Evolutionary conservation across 2,888 invertebrate species (phyloP).

Genomic region (Cheilosia pagana): DNA sequence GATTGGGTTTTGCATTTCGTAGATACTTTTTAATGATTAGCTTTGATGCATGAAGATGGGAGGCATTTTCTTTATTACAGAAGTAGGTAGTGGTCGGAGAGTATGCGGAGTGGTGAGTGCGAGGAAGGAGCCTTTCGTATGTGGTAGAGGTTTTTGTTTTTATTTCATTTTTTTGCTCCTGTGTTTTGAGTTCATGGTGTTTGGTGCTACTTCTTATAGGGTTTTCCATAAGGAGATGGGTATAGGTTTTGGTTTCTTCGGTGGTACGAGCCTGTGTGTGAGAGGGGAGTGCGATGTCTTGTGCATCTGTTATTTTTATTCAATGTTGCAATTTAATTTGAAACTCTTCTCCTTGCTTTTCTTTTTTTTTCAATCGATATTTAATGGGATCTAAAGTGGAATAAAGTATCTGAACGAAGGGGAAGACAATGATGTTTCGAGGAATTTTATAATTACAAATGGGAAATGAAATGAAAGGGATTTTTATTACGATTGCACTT

Average conservation of each 20-base stretch:
- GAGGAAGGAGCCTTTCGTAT: constrained; percentile 31
- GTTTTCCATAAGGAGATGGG: not conserved
- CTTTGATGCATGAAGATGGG: constrained; percentile 74
- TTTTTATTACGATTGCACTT: constrained; percentile 14
- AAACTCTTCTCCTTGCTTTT: not conserved
- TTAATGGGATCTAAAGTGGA: constrained; percentile 22
- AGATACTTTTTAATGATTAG: constrained; percentile 74
- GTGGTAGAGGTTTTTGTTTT: not conserved
- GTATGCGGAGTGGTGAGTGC: constrained; percentile 1
- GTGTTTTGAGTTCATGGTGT: constrained; percentile 61
- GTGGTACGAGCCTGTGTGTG: not conserved
- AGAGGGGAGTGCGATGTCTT: constrained; percentile 25
- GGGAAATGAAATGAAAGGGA: constrained; percentile 10
- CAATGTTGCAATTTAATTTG: constrained; percentile 58
- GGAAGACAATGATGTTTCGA: constrained; percentile 30
- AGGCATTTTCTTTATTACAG: constrained; percentile 66
- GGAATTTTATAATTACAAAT: constrained; percentile 21
- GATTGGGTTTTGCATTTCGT: constrained; percentile 78
- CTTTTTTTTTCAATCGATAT: constrained; percentile 29
- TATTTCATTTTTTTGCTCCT: constrained; percentile 15
- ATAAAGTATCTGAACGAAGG: constrained; percentile 35
- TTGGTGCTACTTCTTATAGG: constrained; percentile 48
- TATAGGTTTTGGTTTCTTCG: not conserved
- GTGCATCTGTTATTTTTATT: constrained; percentile 59
- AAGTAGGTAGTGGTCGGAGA: constrained; percentile 5